Conservation (phyloP, 2,888 invertebrate genomes). For the Stenodema calcarata region DNA sequence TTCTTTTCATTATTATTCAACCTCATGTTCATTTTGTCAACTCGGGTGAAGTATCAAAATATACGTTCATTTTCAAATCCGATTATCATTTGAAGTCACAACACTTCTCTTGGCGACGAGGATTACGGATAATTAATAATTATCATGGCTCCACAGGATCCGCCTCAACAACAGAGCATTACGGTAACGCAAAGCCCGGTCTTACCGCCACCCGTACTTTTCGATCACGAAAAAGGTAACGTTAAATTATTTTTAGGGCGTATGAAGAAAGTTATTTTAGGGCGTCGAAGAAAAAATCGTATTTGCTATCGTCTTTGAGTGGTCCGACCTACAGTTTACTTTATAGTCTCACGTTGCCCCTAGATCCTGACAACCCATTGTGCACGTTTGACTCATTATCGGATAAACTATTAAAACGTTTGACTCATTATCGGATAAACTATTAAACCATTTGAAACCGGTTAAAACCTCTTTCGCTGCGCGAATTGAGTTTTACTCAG, state of each 20-base stretch:
- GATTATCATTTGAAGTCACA: not conserved
- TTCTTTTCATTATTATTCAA: no score
- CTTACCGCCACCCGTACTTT: not conserved
- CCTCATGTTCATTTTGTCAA: no score
- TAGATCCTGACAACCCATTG: not conserved
- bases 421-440: not conserved
- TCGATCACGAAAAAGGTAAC: not conserved
- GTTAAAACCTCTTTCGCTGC: not conserved
- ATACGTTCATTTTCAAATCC: no score
- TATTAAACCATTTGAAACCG: not conserved
- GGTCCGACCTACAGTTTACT: not conserved
- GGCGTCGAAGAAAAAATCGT: not conserved
- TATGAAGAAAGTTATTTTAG: not conserved
- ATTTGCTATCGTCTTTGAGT: not conserved
- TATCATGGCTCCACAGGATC: not conserved
- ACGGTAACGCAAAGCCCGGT: not conserved
- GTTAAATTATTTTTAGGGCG: not conserved
- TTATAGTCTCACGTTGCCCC: not conserved
- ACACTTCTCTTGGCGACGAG: not conserved
- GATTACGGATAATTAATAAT: not conserved
- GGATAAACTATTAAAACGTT: not conserved
- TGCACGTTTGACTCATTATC: not conserved
- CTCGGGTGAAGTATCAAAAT: no score
- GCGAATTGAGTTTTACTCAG: not conserved
- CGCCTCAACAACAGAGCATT: not conserved